These are phyloP conservation scores for Sepiola atlantica DNA, from an alignment of 2,888 invertebrate species.

Conservation along the genomic window DNA sequence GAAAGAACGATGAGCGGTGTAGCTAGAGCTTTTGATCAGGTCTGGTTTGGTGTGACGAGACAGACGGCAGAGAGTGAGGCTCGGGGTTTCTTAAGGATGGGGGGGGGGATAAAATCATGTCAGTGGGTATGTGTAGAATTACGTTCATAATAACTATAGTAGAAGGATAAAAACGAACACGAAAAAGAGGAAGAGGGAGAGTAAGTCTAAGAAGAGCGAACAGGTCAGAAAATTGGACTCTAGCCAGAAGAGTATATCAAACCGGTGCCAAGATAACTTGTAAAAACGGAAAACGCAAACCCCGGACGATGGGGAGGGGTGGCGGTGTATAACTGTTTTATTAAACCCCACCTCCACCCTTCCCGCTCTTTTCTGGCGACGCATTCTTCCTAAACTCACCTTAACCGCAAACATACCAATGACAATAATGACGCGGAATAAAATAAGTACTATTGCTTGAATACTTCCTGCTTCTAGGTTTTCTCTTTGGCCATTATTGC, in stretches of 20 bases:
- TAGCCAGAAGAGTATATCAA: not conserved
- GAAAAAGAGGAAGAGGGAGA: not conserved
- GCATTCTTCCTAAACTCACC: not conserved
- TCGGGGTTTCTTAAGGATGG: not conserved
- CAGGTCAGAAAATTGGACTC: conserved; percentile 11
- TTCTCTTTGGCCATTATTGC: not conserved
- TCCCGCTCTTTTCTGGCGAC: not conserved
- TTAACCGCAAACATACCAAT: not conserved
- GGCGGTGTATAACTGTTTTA: not conserved
- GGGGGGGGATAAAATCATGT: not conserved
- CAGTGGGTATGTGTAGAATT: not conserved
- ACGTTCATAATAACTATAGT: not conserved
- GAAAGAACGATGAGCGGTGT: not conserved
- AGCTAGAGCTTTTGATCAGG: not conserved
- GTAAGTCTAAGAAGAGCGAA: not conserved
- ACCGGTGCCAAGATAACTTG: not conserved
- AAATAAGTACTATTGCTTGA: not conserved
- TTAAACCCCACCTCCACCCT: not conserved
- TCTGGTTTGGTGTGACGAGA: not conserved
- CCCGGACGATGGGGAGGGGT: not conserved
- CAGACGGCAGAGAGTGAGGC: not conserved
- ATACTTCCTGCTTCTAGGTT: not conserved
- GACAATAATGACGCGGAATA: not conserved
- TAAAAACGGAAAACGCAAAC: not conserved
- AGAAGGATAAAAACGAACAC: not conserved